These are phyloP conservation scores for Spodoptera littoralis DNA, from an alignment of 2,888 invertebrate species.

Conservation along the genomic window DNA sequence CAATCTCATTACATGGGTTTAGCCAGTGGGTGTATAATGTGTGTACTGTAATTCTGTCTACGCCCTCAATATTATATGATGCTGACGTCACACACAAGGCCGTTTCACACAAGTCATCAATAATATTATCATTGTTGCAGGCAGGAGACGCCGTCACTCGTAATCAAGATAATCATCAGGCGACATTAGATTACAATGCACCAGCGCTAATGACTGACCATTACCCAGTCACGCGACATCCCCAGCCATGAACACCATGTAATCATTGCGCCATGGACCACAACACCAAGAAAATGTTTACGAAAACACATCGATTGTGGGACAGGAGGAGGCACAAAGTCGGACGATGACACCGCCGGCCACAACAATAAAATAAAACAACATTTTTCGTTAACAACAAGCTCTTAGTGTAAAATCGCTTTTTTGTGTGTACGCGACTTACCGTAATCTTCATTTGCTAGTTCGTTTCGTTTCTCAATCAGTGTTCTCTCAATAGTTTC, in stretches of 20 bases:
- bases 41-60: no score
- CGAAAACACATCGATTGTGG: constrained; percentile 80
- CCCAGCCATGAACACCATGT: constrained; percentile 58
- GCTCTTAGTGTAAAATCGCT: constrained; percentile 64
- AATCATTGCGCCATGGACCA: constrained; percentile 61
- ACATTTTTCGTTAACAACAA: constrained; percentile 60
- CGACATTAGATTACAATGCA: constrained; percentile 63
- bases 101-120: constrained; percentile 35
- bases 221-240: constrained; percentile 58
- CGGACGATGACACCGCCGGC: constrained; percentile 78
- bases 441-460: constrained; percentile 72
- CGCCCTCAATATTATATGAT: background rate
- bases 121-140: constrained; percentile 73
- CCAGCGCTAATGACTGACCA: constrained; percentile 59
- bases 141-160: constrained; percentile 61
- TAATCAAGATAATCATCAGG: constrained; percentile 69
- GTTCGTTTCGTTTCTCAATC: constrained; percentile 52
- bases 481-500: constrained; percentile 38
- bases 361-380: constrained; percentile 78
- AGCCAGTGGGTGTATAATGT: no score
- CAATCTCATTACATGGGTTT: no score
- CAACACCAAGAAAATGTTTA: constrained; percentile 72
- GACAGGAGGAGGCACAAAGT: constrained; percentile 77
- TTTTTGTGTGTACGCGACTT: constrained; percentile 79
- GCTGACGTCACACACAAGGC: constrained; percentile 27